These are phyloP conservation scores for Alviniconcha strummeri DNA, from an alignment of 2,888 invertebrate genomes.

Conservation along the genomic window DNA sequence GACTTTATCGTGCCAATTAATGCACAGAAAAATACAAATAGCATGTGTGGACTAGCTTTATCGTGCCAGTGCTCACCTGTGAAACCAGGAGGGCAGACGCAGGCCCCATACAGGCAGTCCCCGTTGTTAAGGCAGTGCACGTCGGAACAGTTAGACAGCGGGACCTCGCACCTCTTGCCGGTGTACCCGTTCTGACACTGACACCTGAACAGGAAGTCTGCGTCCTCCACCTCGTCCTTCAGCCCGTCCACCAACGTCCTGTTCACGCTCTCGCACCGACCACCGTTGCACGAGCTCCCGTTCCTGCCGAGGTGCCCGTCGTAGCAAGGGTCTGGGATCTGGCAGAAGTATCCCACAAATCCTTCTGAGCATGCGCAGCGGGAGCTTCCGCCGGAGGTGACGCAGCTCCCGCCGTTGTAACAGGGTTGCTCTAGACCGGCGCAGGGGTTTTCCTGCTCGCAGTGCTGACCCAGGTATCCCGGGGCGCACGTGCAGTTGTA, in stretches of 20 bases:
- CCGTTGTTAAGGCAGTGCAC: conserved; percentile 55
- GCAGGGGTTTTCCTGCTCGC: conserved; percentile 57
- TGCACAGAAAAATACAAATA: too few species aligned
- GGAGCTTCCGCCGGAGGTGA: conserved; percentile 40
- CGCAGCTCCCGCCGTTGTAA: conserved; percentile 56
- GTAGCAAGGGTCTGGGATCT: conserved; percentile 35
- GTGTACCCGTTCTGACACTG: conserved; percentile 45
- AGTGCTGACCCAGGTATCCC: conserved; percentile 52
- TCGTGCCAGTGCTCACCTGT: conserved; percentile 20
- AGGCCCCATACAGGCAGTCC: conserved; percentile 42
- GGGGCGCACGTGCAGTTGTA: conserved; percentile 47
- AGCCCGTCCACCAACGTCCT: neutral
- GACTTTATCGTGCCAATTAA: too few species aligned
- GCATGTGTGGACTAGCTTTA: too few species aligned
- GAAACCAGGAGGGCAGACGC: conserved; percentile 32
- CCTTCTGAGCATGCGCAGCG: conserved; percentile 46
- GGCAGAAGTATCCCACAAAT: conserved; percentile 44
- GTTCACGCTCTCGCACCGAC: conserved; percentile 23
- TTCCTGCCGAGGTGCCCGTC: neutral
- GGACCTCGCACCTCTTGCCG: conserved; percentile 54
- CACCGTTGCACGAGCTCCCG: conserved; percentile 7
- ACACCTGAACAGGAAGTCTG: conserved; percentile 40
- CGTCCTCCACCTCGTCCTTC: neutral
- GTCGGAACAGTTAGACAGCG: conserved; percentile 47
- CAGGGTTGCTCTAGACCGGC: conserved; percentile 44